Conservation (phyloP, 2,888 invertebrate genomes). For the Melipona beecheii region DNA sequence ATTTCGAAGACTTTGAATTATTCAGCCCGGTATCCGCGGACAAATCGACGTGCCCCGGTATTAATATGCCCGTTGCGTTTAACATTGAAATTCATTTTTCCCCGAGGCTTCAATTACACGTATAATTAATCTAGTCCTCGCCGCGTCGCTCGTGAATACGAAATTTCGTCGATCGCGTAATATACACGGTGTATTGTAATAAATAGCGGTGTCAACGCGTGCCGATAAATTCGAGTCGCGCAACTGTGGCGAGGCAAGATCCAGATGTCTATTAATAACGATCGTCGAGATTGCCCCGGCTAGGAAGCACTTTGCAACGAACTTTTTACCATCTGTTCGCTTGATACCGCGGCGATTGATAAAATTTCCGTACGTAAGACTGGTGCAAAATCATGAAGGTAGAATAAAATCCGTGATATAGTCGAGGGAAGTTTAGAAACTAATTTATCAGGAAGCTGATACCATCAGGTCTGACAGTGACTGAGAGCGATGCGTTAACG, state of each 20-base stretch:
- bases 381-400: no score
- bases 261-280: conserved; percentile 47
- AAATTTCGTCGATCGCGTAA: conserved; percentile 43
- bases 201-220: conserved; percentile 17
- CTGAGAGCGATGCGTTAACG: no score
- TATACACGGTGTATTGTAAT: conserved; percentile 30
- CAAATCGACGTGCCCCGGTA: conserved; percentile 1
- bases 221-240: conserved; percentile 19
- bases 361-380: no score
- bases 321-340: no score
- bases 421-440: no score
- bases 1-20: conserved; percentile 51
- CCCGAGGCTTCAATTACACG: conserved; percentile 45
- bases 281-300: neutral
- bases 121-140: conserved; percentile 43
- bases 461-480: no score
- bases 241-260: neutral
- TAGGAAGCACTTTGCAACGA: no score
- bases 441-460: no score
- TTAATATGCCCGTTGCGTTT: conserved; percentile 55
- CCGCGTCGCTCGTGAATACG: conserved; percentile 26
- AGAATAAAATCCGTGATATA: no score
- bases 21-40: conserved; percentile 36
- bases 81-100: conserved; percentile 57
- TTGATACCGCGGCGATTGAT: no score